phyloP scores from a whole-genome alignment of 2,113 vertebrate genomes.

The Herpailurus yagouaroundi region DNA sequence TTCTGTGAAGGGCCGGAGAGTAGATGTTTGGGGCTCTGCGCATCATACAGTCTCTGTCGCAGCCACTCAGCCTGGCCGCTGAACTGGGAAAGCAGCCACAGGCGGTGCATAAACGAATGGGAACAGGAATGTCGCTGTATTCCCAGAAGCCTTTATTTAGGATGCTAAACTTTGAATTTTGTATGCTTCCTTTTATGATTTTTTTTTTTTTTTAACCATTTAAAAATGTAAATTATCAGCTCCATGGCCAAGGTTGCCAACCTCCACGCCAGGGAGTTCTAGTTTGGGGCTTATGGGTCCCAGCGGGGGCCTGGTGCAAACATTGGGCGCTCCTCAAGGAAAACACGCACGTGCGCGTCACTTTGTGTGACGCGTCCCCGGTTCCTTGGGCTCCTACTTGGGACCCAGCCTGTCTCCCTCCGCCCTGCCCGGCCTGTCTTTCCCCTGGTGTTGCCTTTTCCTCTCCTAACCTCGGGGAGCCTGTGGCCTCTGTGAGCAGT shows the following conservation, averaged over 20 bases:
- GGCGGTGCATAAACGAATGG: fast-evolving
- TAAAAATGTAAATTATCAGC: neutral
- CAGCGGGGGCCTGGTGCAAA: neutral
- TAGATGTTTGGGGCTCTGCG: neutral
- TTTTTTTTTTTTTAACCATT: neutral
- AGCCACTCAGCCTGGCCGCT: neutral
- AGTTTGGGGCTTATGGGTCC: neutral
- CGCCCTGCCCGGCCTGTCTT: neutral
- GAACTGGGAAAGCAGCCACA: neutral
- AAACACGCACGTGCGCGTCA: neutral
- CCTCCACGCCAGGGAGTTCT: neutral
- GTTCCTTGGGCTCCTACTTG: neutral
- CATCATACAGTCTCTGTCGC: neutral
- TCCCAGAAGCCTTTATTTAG: neutral
- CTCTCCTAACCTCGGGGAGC: neutral
- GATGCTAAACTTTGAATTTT: neutral
- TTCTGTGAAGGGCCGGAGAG: neutral
- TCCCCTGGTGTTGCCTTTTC: neutral
- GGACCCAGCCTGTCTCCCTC: neutral
- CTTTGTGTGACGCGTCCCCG: neutral
- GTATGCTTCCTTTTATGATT: neutral
- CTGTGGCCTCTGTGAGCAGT: neutral
- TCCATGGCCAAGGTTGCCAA: neutral
- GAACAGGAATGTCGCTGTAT: neutral
- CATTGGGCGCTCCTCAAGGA: neutral